Base-by-base conservation (phyloP, 2,888 invertebrate genomes). In the Unio delphinus region DNA sequence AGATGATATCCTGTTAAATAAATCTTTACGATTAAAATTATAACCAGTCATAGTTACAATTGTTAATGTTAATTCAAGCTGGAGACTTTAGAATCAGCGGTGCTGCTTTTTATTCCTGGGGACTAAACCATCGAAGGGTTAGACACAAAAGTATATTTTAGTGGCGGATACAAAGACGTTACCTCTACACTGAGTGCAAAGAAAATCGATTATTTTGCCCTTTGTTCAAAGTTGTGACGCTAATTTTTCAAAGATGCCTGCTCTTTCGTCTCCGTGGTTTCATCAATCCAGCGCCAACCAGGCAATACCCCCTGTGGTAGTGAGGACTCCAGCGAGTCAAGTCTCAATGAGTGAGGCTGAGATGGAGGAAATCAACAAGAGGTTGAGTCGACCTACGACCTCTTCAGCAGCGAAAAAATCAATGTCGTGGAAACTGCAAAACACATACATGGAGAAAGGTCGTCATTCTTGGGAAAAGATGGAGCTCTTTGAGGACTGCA, bases 391-490 rank as follows among this genome's bases (percentile, higher is more conserved):
- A 58, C 83, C 83, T 34, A 85, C 85, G 4, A 78, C 79, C 55
- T 75, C 83, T n/a, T 82, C 83, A 11, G 78, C 73, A 11, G 81
- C 82, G 26, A 80, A 83, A 55, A 67, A 74, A 45, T 74, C 81
- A 15, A 76, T 81, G n/a, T 70, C 78, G 45, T 83, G 83, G 83
- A 83, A 83, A 64, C 71, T 78, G 60, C 81, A 84, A 54, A 76
- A 77, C 54, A 72, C 81, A 1, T 86, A 78, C 69, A 80, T 84
- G 81, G 84, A 83, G 55, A 73, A 72, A 15, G 84, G 84, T 1
- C 71, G 81, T 7, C 84, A 86, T 68, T 76, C 84, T 4, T 87
- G 87, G 87, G 69, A 81, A 26, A 85, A 84, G 73, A 85, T 86
- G 87, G 82, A 83, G 55, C 76, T 86, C 18, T 84, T 83, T 65